Evolutionary conservation across 2,113 vertebrate species (phyloP), one percentile per base, ranked within the genome.

Genomic region (Tenebrosternarchus preto): DNA sequence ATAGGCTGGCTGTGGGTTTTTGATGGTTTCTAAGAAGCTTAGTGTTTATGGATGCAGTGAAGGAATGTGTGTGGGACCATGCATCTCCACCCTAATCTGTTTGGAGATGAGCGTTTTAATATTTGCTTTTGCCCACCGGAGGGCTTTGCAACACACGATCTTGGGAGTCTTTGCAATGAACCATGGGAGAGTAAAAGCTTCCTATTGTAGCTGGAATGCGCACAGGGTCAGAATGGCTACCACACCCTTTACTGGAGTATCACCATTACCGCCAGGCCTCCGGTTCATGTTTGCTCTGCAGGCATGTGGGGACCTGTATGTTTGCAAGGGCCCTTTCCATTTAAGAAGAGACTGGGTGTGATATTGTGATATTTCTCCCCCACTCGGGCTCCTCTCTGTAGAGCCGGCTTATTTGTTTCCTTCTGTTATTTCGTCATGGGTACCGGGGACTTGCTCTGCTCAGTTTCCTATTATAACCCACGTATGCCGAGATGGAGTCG

Each of bases 171-270:
- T 4, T 15, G 16, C 59, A 53, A 64, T 25, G 55, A 78, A 68
- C 74, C 78, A 72, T 43, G 15, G 56, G 77, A 68, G 80, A 55
- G 24, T 60, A 79, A 66, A 82, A 67, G 83, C 73, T 70, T 72
- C 83, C 80, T 69, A 79, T 85, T 85, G 83, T 85, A 72, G 80
- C 25, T 64, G 56, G 82, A 16, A 77, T 84, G 78, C 56, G 66
- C 53, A 19, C 11, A 6, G 64, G 77, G 76, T 76, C 76, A 75
- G 43, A 61, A 27, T 73, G 80, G 59, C 64, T 12, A 29, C 80
- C 80, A 73, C 83, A 72, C 83, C 80, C 76, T 43, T 80, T 80
- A 76, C 77, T 82, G 67, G 56, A 84, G 63, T 78, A 78, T 78
- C 71, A 25, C 20, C 72, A 66, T 82, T 67, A 57, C 72, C 22